Base-by-base conservation (phyloP, 2,113 vertebrate genomes). In the Poecile atricapillus region DNA sequence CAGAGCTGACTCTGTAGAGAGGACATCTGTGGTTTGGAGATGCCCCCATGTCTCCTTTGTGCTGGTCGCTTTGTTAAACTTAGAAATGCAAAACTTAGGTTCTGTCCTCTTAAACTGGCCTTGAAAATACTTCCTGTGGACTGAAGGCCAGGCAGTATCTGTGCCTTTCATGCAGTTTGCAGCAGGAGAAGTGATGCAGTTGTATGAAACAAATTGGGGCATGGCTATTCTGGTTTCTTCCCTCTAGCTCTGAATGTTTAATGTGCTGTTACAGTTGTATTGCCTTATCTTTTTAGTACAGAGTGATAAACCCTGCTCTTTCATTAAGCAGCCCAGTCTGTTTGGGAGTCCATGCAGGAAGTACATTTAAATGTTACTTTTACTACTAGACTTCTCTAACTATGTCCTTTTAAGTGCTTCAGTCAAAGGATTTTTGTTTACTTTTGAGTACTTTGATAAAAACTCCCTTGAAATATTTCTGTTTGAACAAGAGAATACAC, bases 311-410 rank as follows among this genome's bases (percentile, higher is more conserved):
- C 82, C 41, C 56, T 87, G 55, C 65, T 89, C 79, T 91, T 96
- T 90, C 52, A 68, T 80, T 87, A 87, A 50, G 55, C 79, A 59
- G 75, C 13, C 44, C 37, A 52, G n/a, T 81, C 79, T 78, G 68
- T 75, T 92, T 67, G 82, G 80, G 90, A 92, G 73, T 92, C 71
- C 20, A 1, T 75, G 65, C 84, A 92, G 87, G 83, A 94, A 90
- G 79, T 95, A 75, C 56, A 64, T 93, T 94, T 90, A 97, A 96
- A 87, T 95, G 83, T 89, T 94, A 58, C 74, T 94, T 95, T 94
- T 87, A 84, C 74, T 73, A n/a, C n/a, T n/a, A n/a, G 87, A 87
- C 89, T 82, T 92, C 39, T 87, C 56, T 71, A 68, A 49, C 47
- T 80, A 41, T 83, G 55, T 89, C 78, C 88, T 94, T 83, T 91